Conservation (phyloP, 1,140 invertebrate genomes). For the Leptinotarsa texana region DNA sequence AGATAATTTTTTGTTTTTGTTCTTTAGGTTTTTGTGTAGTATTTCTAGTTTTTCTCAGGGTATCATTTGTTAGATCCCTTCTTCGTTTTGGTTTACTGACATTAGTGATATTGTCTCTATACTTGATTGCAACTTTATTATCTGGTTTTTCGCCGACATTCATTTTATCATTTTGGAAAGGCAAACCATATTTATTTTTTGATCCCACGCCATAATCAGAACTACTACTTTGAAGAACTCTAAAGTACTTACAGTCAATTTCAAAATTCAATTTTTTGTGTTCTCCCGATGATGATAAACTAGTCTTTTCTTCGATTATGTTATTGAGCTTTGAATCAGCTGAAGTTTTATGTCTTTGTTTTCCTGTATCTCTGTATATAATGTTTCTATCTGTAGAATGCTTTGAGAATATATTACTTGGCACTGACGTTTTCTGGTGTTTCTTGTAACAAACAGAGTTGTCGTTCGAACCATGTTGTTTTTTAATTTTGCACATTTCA, state of each 20-base stretch:
- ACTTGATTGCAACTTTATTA: background rate
- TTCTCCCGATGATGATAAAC: background rate
- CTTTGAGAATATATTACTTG: background rate
- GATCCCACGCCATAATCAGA: background rate
- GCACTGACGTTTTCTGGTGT: background rate
- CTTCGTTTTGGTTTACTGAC: background rate
- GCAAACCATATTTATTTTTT: background rate
- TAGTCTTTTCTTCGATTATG: constrained; percentile 9
- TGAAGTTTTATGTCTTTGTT: background rate
- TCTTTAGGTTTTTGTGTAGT: background rate
- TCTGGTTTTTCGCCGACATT: background rate
- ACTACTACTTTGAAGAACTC: background rate
- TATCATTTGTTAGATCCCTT: background rate
- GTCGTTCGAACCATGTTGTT: background rate
- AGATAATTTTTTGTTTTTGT: background rate
- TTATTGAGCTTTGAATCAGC: constrained; percentile 6
- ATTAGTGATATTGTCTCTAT: background rate
- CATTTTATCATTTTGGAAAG: background rate
- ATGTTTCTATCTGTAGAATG: background rate
- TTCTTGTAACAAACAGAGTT: background rate
- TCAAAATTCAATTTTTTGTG: background rate
- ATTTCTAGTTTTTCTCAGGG: background rate
- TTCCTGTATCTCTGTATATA: background rate
- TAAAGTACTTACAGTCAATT: constrained; percentile 6
- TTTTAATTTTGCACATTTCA: background rate